Conservation (phyloP, 2,797 vertebrate genomes). For the Dallia pectoralis region DNA sequence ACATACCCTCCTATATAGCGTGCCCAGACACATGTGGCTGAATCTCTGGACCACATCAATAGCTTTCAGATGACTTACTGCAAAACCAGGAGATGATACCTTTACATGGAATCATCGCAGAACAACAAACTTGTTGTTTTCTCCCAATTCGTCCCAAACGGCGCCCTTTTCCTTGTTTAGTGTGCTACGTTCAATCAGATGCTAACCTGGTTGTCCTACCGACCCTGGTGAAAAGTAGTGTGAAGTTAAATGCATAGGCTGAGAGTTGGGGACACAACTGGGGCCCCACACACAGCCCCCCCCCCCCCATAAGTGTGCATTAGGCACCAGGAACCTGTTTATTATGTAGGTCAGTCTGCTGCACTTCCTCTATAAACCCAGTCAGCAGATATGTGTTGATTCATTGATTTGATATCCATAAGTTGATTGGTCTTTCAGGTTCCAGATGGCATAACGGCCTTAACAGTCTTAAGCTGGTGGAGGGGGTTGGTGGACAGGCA, state of each 20-base stretch:
- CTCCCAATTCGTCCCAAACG: not conserved
- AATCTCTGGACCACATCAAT: no score
- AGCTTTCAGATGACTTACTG: no score
- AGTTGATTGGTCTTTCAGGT: slow-evolving; percentile 47
- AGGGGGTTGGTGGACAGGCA: not conserved
- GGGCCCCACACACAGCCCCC: slow-evolving; percentile 23
- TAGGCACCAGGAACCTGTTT: slow-evolving; percentile 50
- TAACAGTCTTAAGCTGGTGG: slow-evolving; percentile 3
- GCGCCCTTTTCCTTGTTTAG: not conserved
- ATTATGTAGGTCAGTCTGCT: slow-evolving; percentile 73
- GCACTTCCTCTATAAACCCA: slow-evolving; percentile 58
- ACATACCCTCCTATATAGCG: no score
- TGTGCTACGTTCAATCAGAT: not conserved
- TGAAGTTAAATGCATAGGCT: not conserved
- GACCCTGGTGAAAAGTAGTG: not conserved
- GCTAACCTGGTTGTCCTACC: not conserved
- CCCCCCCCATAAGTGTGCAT: slow-evolving; percentile 48
- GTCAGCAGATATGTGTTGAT: slow-evolving; percentile 52
- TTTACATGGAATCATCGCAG: not conserved
- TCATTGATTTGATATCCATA: slow-evolving; percentile 62
- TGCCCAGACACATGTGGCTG: no score
- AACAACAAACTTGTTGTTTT: not conserved
- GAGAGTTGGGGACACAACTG: not conserved
- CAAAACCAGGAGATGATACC: no score
- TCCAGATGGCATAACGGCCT: slow-evolving; percentile 42